Percentiles rank a stretch among this genome's conserved stretches.
Evolutionary conservation across 1,140 invertebrate genomes (phyloP).

Genomic region (Oryctes rhinoceros): DNA sequence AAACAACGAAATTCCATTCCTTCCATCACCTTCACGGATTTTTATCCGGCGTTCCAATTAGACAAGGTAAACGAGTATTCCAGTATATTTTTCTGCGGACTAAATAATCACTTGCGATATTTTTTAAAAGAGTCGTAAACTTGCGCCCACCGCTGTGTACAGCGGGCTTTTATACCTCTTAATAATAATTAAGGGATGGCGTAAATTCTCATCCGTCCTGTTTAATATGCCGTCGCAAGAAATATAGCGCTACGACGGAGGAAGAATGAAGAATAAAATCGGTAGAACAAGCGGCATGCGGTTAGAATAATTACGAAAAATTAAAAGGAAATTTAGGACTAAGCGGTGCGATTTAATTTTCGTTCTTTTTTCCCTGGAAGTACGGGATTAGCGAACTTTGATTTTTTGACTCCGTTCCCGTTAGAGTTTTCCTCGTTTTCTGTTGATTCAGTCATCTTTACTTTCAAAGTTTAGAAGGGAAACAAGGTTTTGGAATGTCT

Average conservation of each 20-base stretch:
- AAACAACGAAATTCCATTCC: conserved; percentile 1
- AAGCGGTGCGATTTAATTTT: conserved; percentile 22
- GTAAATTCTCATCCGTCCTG: conserved; percentile 18
- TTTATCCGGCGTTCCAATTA: not conserved
- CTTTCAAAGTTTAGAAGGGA: too few relatives aligned
- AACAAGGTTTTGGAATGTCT: too few relatives aligned
- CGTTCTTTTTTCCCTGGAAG: not conserved
- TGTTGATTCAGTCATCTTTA: too few relatives aligned
- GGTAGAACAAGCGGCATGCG: conserved; percentile 3
- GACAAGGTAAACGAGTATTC: not conserved
- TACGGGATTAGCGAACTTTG: not conserved
- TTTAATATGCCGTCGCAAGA: conserved; percentile 21
- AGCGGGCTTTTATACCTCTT: not conserved
- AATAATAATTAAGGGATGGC: conserved; percentile 18
- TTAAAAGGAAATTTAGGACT: not conserved
- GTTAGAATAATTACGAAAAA: conserved; percentile 20
- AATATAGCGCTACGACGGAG: not conserved
- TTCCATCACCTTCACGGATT: not conserved
- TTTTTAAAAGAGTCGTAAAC: conserved; percentile 19
- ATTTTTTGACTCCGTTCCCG: not conserved
- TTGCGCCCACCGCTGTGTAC: not conserved
- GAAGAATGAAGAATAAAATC: conserved; percentile 16
- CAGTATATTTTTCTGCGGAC: not conserved
- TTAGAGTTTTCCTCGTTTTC: too few relatives aligned
- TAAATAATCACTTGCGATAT: conserved; percentile 10